phyloP scores from a whole-genome alignment of 2,113 vertebrate genomes.

The Salminus brasiliensis region DNA sequence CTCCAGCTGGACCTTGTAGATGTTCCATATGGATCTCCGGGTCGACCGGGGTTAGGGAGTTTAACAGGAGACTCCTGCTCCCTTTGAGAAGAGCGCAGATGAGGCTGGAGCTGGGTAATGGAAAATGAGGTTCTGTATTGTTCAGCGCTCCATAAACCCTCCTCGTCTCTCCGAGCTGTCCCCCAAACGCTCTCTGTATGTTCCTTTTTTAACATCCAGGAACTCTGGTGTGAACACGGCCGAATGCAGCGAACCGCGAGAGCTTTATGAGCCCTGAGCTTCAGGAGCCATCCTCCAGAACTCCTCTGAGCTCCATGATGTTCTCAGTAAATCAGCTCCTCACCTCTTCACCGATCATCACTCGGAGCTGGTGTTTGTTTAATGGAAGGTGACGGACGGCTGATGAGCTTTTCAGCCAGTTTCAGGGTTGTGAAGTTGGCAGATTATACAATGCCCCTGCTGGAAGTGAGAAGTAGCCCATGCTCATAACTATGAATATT shows the following conservation, averaged over 20 bases:
- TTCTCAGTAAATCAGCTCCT: background rate
- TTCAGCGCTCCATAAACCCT: slow-evolving; percentile 30
- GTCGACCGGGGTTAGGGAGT: background rate
- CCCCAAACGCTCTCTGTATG: no score
- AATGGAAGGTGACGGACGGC: no score
- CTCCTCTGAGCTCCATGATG: background rate
- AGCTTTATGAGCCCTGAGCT: background rate
- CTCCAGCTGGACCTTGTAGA: background rate
- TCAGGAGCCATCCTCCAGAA: background rate
- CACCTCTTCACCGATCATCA: no score
- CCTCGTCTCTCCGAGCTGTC: background rate
- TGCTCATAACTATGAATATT: no score
- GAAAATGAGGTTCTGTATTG: background rate
- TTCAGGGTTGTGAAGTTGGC: no score
- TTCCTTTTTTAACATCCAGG: no score
- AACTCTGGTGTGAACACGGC: no score
- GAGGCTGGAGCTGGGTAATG: background rate
- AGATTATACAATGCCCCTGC: no score
- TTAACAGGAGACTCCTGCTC: background rate
- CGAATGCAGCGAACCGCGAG: background rate
- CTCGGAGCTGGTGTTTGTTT: no score
- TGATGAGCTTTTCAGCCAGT: no score
- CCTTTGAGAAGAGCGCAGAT: background rate
- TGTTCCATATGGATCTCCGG: background rate
- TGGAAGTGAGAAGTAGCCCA: no score